Percentiles rank a stretch among this genome's conserved stretches.
These are phyloP conservation scores for Adelphocoris suturalis DNA, from an alignment of 2,888 invertebrate species.

Conservation along the genomic window DNA sequence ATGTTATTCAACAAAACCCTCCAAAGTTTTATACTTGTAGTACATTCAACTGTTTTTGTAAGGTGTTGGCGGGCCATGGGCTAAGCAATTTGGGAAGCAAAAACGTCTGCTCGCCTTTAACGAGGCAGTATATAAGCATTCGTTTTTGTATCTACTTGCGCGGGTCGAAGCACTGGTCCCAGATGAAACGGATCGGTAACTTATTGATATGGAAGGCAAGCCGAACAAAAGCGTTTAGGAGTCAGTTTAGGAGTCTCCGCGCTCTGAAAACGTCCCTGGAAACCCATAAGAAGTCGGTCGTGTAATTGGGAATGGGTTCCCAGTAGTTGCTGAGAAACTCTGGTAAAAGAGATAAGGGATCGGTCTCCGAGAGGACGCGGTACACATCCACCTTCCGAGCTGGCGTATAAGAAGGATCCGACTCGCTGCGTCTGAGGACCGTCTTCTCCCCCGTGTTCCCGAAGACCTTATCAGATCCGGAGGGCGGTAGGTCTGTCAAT, in stretches of 20 bases:
- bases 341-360: slow-evolving; percentile 10
- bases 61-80: not conserved
- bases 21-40: too few species aligned
- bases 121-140: slow-evolving; percentile 3
- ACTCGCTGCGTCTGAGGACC: not conserved
- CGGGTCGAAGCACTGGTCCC: not conserved
- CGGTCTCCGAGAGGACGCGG: slow-evolving; percentile 1
- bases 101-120: not conserved
- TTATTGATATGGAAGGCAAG: slow-evolving; percentile 60
- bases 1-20: too few species aligned
- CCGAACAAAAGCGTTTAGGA: slow-evolving; percentile 46
- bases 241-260: slow-evolving; percentile 22
- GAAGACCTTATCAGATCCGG: slow-evolving; percentile 60
- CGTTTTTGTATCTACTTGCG: slow-evolving; percentile 8
- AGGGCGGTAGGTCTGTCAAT: slow-evolving; percentile 69
- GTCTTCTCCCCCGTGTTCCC: not conserved
- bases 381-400: slow-evolving; percentile 3
- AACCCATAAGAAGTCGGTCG: slow-evolving; percentile 41
- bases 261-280: slow-evolving; percentile 5
- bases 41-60: too few species aligned
- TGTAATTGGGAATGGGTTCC: slow-evolving; percentile 70
- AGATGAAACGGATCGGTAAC: slow-evolving; percentile 20
- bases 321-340: slow-evolving; percentile 40
- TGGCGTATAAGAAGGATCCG: slow-evolving; percentile 35
- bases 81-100: not conserved